Conservation (phyloP, 2,888 invertebrate genomes). For the Chalcis sispes region DNA sequence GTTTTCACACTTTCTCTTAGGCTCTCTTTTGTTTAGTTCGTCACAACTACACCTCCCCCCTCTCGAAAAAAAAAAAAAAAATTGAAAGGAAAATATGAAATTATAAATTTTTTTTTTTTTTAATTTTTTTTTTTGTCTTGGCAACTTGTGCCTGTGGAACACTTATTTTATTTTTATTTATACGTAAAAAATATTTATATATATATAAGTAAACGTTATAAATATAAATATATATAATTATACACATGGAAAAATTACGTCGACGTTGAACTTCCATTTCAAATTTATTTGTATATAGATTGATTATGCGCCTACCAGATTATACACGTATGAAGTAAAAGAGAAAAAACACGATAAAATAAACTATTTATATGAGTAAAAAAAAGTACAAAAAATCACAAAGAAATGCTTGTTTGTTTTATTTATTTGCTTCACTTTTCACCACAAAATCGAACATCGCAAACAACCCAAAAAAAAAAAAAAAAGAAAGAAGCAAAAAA, state of each 20-base stretch:
- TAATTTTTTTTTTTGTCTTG: too few relatives aligned
- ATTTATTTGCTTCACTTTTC: constrained; percentile 57
- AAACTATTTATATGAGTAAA: constrained; percentile 68
- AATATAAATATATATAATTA: constrained; percentile 50
- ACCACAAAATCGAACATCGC: too few relatives aligned
- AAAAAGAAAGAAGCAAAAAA: constrained; percentile 35
- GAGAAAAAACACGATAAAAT: constrained; percentile 63
- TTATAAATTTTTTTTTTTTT: constrained; percentile 55
- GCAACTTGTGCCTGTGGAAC: constrained; percentile 77
- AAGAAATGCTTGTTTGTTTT: constrained; percentile 43
- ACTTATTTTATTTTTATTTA: constrained; percentile 59
- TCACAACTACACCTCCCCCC: constrained; percentile 32
- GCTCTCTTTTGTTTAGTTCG: constrained; percentile 50
- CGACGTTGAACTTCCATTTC: constrained; percentile 61
- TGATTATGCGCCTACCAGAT: constrained; percentile 61
- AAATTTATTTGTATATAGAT: constrained; percentile 64
- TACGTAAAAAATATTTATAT: constrained; percentile 58
- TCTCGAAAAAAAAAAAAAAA: constrained; percentile 18
- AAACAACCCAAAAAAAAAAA: constrained; percentile 36
- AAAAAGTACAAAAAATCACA: constrained; percentile 57
- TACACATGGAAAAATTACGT: constrained; percentile 53
- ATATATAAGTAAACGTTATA: constrained; percentile 60
- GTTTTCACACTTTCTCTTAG: constrained; percentile 38
- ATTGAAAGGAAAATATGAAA: background rate
- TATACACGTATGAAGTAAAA: constrained; percentile 62